Conservation (phyloP, 2,113 vertebrate genomes). For the Ophthalmolycus amberensis region DNA sequence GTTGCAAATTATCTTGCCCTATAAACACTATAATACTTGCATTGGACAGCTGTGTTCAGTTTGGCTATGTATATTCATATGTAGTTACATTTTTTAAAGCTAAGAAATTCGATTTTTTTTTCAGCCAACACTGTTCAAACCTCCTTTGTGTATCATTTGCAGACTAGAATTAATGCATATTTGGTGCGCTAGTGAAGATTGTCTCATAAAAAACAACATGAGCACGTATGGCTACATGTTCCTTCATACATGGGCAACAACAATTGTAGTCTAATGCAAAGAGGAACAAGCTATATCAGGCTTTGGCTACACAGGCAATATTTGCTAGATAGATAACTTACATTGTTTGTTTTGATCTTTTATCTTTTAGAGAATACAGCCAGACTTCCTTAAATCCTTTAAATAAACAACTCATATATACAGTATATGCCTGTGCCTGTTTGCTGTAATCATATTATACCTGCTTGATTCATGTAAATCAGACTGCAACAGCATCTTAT, state of each 20-base stretch:
- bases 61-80: too few relatives aligned
- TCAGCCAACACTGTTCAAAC: neutral
- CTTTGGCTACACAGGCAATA: neutral
- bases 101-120: neutral
- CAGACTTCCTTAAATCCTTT: neutral
- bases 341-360: neutral
- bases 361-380: neutral
- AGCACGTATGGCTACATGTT: neutral
- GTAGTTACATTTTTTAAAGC: neutral
- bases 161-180: neutral
- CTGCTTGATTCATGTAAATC: neutral
- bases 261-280: too few relatives aligned
- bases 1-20: too few relatives aligned
- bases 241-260: neutral
- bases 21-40: too few relatives aligned
- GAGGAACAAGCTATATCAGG: neutral
- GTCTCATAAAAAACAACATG: neutral
- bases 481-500: neutral
- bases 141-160: neutral
- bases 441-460: neutral
- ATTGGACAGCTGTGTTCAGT: too few relatives aligned
- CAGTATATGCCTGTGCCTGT: too few relatives aligned
- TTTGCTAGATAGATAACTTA: neutral
- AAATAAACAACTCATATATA: too few relatives aligned
- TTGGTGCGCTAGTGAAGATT: neutral